These are phyloP conservation scores for Naja naja DNA, from an alignment of 2,113 vertebrate species.

Conservation along the genomic window DNA sequence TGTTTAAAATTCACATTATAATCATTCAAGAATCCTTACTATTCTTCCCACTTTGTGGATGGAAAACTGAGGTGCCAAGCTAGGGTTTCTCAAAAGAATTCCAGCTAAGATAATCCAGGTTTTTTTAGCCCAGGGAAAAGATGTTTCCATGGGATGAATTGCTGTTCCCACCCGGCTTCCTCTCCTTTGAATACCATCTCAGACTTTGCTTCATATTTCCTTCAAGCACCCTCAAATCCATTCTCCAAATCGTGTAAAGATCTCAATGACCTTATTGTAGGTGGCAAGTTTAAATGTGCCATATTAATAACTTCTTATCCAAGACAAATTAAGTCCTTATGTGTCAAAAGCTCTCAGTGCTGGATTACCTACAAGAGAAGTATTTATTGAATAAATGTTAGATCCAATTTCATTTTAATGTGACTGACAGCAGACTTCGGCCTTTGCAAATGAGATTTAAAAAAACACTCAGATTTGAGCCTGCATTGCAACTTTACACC, in stretches of 20 bases:
- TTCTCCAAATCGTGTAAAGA: constrained; percentile 48
- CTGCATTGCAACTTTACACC: constrained; percentile 67
- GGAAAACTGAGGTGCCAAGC: not conserved
- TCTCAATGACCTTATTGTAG: constrained; percentile 71
- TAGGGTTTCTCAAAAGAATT: not conserved
- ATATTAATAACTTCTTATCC: constrained; percentile 80
- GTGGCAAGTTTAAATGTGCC: constrained; percentile 76
- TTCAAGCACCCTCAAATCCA: constrained; percentile 52
- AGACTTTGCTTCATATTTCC: constrained; percentile 45
- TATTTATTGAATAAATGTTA: constrained; percentile 83
- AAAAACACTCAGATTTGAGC: constrained; percentile 66
- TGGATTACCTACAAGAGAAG: constrained; percentile 81
- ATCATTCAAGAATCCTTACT: not conserved
- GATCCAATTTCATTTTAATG: constrained; percentile 81
- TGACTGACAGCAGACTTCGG: constrained; percentile 73
- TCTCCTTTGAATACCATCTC: constrained; percentile 7
- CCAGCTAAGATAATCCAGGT: not conserved
- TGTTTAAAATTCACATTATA: not conserved
- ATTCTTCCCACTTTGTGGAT: not conserved
- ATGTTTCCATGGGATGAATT: not conserved
- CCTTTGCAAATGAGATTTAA: constrained; percentile 65
- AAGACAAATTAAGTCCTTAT: constrained; percentile 82
- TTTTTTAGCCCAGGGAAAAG: too few relatives aligned
- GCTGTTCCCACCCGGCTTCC: not conserved
- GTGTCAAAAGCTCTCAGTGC: constrained; percentile 75